phyloP scores from a whole-genome alignment of 2,113 vertebrate species.

The Zapornia atra region DNA sequence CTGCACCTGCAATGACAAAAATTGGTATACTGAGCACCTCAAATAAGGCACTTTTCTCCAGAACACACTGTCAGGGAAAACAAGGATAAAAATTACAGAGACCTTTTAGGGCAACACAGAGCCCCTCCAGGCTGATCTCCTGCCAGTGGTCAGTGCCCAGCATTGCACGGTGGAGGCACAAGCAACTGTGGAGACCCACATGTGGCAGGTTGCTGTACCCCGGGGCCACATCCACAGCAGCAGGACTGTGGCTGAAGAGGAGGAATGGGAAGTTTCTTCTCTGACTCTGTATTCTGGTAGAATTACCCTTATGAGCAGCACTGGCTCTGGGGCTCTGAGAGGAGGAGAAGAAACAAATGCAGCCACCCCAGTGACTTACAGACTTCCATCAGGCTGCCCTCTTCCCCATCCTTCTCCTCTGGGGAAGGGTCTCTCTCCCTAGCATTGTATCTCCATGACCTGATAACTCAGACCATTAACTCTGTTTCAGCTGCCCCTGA shows the following conservation, averaged over 20 bases:
- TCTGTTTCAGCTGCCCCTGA: not conserved
- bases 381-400: rapidly evolving
- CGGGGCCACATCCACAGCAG: not conserved
- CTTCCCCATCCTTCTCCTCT: not conserved
- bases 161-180: not conserved
- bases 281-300: not conserved
- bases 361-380: not conserved
- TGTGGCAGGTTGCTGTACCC: not conserved
- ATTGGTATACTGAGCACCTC: not conserved
- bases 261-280: not conserved
- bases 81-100: not conserved
- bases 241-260: rapidly evolving
- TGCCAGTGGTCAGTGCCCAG: too few relatives aligned
- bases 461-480: not conserved
- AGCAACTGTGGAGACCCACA: rapidly evolving
- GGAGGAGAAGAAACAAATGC: not conserved
- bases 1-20: not conserved
- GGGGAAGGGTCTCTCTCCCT: not conserved
- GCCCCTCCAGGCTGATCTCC: rapidly evolving
- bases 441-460: not conserved
- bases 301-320: not conserved
- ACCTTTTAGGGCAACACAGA: not conserved
- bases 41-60: not conserved
- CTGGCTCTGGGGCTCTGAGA: not conserved
- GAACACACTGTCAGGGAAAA: not conserved